A percentile compares a stretch with the other conserved stretches of the same genome.
phyloP scores from a whole-genome alignment of 2,113 vertebrate species.

The Vidua chalybeata region DNA sequence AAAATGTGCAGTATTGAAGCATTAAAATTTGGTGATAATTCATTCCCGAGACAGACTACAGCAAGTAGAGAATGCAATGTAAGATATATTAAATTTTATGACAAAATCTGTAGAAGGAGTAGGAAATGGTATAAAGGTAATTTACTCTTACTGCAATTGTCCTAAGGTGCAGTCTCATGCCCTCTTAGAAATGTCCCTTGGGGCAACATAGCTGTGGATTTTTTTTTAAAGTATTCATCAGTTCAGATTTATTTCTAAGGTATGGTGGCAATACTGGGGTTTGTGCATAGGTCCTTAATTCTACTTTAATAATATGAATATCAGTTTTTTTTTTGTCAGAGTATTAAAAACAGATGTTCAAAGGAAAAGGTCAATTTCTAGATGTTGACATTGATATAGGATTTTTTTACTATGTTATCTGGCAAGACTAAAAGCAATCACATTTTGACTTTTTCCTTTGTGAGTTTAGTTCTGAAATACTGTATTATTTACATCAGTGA shows the following conservation, averaged over 20 bases:
- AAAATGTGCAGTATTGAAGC: constrained; percentile 50
- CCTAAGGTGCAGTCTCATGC: not conserved
- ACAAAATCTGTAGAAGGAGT: constrained; percentile 41
- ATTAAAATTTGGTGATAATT: constrained; percentile 64
- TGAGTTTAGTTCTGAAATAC: not conserved
- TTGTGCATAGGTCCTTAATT: not conserved
- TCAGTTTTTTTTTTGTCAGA: not conserved
- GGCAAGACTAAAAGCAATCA: not conserved
- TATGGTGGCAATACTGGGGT: not conserved
- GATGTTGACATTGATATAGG: not conserved
- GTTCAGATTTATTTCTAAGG: constrained; percentile 2
- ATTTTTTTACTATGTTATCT: not conserved
- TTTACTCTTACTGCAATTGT: constrained; percentile 8
- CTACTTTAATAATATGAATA: not conserved
- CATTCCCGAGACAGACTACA: constrained; percentile 55
- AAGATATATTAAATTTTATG: constrained; percentile 38
- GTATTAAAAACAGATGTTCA: not conserved
- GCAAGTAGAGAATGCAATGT: constrained; percentile 27
- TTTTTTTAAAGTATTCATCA: constrained; percentile 8
- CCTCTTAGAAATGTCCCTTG: not conserved
- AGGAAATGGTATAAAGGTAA: constrained; percentile 52
- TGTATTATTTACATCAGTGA: not conserved
- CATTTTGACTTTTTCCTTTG: not conserved
- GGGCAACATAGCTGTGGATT: not conserved
- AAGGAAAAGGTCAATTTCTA: not conserved